Base-by-base conservation (phyloP, 2,113 vertebrate genomes). In the Scomber japonicus region DNA sequence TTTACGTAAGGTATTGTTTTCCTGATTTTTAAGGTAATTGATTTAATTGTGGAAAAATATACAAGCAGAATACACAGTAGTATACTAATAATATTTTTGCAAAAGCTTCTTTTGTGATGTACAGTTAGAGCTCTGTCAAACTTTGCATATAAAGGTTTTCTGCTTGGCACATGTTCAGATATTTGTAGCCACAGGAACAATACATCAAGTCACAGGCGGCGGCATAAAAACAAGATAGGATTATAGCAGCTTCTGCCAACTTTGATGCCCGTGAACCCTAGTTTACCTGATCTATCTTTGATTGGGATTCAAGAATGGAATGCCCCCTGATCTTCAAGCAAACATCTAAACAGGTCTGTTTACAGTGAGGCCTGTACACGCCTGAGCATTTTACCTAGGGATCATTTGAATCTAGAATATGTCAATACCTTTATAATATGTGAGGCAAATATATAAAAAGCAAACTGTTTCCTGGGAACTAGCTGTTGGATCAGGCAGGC, bases 171-270 rank as follows among this genome's bases (percentile, higher is more conserved):
- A 4, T 5, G 27, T 45, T 71, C 73, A 60, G 54, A 35, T 60
- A 66, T 71, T 53, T 63, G 35, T 55, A 75, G 54, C 75, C 69
- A 56, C 66, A 72, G 48, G 67, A 83, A 66, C 56, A 60, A 72
- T 35, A 73, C 40, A 62, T 56, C 62, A 73, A 21, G 69, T 73
- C 51, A 56, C 68, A 72, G 40, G 55, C 54, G 35, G 69, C 55
- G 51, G 75, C 13, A 24, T 27, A 59, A 66, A 77, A 53, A 69
- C 65, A 54, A 31, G 48, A 31, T 46, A 61, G 40, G 35, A 78
- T 63, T 9, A n/a, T 46, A 4, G 9, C 31, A 35, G 31, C 16
- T 31, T 50, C 45, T 71, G 67, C 59, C 67, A 79, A 64, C 67
- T 71, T 6, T 30, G 54, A 67, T 40, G 24, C 24, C 57, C 48